A percentile compares a stretch with the other conserved stretches of the same genome.
Conservation (phyloP, 1,140 invertebrate genomes). For the Bombus cullumanus region DNA sequence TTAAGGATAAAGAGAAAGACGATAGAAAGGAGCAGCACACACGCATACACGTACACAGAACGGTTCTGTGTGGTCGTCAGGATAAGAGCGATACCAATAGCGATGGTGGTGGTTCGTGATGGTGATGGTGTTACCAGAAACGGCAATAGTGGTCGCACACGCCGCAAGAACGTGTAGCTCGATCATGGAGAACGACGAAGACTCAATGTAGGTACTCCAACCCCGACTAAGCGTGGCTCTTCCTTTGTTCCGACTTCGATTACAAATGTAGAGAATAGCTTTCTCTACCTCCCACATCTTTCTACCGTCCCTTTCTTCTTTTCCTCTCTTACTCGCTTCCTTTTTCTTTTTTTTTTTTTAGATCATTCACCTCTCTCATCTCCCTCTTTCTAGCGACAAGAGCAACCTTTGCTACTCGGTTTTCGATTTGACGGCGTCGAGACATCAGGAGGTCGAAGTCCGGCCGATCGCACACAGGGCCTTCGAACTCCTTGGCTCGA, state of each 20-base stretch:
- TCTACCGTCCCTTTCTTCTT: neutral
- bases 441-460: slow-evolving; percentile 33
- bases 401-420: neutral
- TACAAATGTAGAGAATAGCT: slow-evolving; percentile 72
- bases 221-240: slow-evolving; percentile 45
- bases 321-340: slow-evolving; percentile 20
- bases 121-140: slow-evolving; percentile 41
- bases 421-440: slow-evolving; percentile 8
- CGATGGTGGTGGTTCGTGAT: slow-evolving; percentile 3
- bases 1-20: slow-evolving; percentile 18
- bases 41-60: neutral
- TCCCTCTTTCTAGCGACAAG: neutral
- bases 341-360: slow-evolving; percentile 30
- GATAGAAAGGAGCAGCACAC: neutral
- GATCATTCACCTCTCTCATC: slow-evolving; percentile 38
- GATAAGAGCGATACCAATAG: slow-evolving; percentile 6
- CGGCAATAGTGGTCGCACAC: slow-evolving; percentile 37
- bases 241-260: slow-evolving; percentile 76
- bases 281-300: slow-evolving; percentile 22
- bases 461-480: slow-evolving; percentile 7
- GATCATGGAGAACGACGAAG: slow-evolving; percentile 43
- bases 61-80: neutral
- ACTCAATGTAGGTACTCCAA: slow-evolving; percentile 52
- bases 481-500: neutral
- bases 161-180: slow-evolving; percentile 33